These are phyloP conservation scores for Zaprionus ornatus DNA, from an alignment of 1,140 invertebrate species.

Conservation along the genomic window DNA sequence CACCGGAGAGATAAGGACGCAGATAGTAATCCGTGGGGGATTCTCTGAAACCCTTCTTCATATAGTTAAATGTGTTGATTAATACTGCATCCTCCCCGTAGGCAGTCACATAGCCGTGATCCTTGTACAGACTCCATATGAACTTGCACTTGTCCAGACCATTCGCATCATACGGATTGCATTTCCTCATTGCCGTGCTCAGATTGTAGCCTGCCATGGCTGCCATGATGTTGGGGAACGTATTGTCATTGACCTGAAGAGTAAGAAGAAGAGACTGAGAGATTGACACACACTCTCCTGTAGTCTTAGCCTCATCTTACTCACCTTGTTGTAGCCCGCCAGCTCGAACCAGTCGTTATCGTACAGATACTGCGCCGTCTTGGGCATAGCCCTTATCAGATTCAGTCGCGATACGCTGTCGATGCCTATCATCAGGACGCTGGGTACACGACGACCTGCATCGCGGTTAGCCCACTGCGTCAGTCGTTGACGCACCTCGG, in stretches of 20 bases:
- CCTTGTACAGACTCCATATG: conserved; percentile 91
- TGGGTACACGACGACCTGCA: conserved; percentile 42
- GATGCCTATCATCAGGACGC: conserved; percentile 90
- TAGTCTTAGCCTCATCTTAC: not conserved
- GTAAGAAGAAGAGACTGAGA: not conserved
- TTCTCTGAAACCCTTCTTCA: conserved; percentile 90
- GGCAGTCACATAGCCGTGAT: conserved; percentile 90
- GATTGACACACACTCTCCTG: not conserved
- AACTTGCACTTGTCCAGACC: conserved; percentile 88
- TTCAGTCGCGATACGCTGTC: conserved; percentile 93
- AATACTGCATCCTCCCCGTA: conserved; percentile 91
- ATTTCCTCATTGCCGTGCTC: conserved; percentile 84
- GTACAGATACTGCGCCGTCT: conserved; percentile 88
- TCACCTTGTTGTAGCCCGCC: conserved; percentile 85
- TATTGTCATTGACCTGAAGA: conserved; percentile 89
- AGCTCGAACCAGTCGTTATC: conserved; percentile 85
- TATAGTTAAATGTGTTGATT: conserved; percentile 92
- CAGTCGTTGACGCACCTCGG: conserved; percentile 54
- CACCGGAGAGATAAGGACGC: conserved; percentile 89
- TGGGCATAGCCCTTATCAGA: conserved; percentile 90
- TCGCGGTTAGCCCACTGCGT: conserved; percentile 33
- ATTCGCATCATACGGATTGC: conserved; percentile 84
- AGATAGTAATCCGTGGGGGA: conserved; percentile 93
- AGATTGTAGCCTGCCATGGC: conserved; percentile 88
- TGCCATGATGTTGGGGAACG: conserved; percentile 92